Base-by-base conservation (phyloP, 2,888 invertebrate species). In the Lathronympha strigana region DNA sequence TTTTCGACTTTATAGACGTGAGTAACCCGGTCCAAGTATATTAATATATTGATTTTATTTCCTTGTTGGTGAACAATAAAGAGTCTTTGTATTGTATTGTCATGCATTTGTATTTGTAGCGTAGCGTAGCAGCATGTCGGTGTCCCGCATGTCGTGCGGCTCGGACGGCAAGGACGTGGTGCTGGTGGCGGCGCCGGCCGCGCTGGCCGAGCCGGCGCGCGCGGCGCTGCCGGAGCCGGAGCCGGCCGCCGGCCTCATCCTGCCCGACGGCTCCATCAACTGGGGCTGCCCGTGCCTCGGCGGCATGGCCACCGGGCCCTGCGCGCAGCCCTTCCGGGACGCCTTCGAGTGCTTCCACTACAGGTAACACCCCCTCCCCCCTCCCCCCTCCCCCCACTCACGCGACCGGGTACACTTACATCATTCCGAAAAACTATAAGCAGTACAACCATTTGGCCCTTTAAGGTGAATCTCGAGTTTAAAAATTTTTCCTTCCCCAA, bases 251-350 rank as follows among this genome's bases (percentile, higher is more conserved):
- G 98, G 98, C 9, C 91, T 98, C 13, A 95, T 98, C 71, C 90
- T 96, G 64, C 93, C 96, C 0, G 96, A 95, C 86, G 98, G 98
- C 4, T 95, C 96, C 68, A 98, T 99, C 71, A 99, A 99, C 90
- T 99, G 98, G 98, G 96, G 96, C 81, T 99, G 99, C 80, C 98
- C 98, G 0, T 99, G 99, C 83, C 93, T 99, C 36, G 98, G 98
- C 13, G 98, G 98, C n/a, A 98, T 98, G 97, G 97, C 98, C 4
- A 97, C 97, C 0, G 98, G 99, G 0, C 98, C 99, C 0, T 99
- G 99, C 84, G 98, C 98, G 0, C 93, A 96, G 13, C 96, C 98
- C 84, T 99, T 99, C 88, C 93, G 98, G 45, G 96, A 98, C 72
- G 98, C 98, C 1, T 98, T 99, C 86, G 95, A 97, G 31, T 99